Evolutionary conservation across 2,113 vertebrate species (phyloP).

Genomic region (Pangasianodon gigas): DNA sequence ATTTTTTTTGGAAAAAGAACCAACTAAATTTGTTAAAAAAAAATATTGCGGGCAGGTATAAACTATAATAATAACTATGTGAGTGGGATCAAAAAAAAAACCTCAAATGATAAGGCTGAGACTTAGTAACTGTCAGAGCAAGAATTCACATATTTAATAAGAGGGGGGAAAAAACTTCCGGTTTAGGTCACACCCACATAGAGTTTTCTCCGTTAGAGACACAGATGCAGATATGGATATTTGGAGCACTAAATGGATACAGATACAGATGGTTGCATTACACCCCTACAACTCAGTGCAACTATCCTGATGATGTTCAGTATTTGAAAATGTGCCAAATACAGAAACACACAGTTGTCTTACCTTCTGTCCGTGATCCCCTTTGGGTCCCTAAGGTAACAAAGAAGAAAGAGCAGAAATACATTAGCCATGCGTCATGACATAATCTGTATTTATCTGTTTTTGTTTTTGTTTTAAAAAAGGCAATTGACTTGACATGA

Average conservation of each 20-base stretch:
- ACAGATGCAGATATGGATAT: neutral
- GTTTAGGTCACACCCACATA: neutral
- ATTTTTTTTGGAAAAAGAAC: neutral
- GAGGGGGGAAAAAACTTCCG: neutral
- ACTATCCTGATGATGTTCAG: neutral
- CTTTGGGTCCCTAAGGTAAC: slow-evolving; percentile 61
- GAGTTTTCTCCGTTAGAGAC: neutral
- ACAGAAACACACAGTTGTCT: slow-evolving; percentile 40
- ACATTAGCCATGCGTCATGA: slow-evolving; percentile 5
- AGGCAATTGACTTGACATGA: slow-evolving; percentile 10
- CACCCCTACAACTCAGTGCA: neutral
- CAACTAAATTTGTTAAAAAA: neutral
- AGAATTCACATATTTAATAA: neutral
- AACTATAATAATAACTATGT: neutral
- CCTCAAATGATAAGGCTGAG: neutral
- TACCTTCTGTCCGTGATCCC: slow-evolving; percentile 69
- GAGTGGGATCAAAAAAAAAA: neutral
- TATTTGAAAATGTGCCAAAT: neutral
- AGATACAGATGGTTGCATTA: neutral
- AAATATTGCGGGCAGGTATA: neutral
- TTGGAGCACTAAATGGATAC: neutral
- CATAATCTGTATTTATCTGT: neutral
- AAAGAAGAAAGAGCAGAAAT: slow-evolving; percentile 34
- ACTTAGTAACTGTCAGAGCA: neutral
- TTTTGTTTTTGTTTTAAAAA: neutral